Conservation (phyloP, 92 coral and sea anemone species). For the Parazoanthus darwini region DNA sequence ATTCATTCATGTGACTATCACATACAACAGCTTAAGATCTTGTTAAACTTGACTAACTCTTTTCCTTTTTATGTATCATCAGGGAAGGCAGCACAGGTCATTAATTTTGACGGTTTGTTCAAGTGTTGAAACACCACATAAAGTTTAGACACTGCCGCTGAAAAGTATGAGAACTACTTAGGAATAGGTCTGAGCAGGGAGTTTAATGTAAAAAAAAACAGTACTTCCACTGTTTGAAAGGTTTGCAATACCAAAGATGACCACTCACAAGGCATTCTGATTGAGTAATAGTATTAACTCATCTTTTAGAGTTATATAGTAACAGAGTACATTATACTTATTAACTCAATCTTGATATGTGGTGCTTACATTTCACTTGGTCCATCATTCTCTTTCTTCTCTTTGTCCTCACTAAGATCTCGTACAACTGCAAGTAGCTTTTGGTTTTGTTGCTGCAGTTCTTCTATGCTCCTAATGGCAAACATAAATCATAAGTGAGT, state of each 20-base stretch:
- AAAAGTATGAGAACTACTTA: too few species aligned
- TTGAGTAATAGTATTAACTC: not conserved
- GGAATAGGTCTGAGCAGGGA: too few species aligned
- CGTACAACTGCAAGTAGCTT: constrained; percentile 80
- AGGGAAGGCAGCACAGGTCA: too few species aligned
- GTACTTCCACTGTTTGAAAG: too few species aligned
- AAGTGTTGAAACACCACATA: too few species aligned
- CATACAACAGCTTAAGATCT: not conserved
- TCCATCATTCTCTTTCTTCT: constrained; percentile 70
- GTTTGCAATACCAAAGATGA: too few species aligned
- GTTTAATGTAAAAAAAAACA: too few species aligned
- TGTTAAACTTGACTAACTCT: not conserved
- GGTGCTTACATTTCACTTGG: constrained; percentile 49
- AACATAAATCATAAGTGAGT: not conserved
- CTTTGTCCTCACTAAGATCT: constrained; percentile 94
- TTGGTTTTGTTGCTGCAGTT: constrained; percentile 96
- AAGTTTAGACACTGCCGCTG: too few species aligned
- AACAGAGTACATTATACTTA: not conserved
- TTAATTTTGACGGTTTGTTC: too few species aligned
- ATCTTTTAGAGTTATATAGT: not conserved
- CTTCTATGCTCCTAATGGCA: constrained; percentile 78
- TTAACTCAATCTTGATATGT: not conserved
- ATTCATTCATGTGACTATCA: too few species aligned
- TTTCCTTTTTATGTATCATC: too few species aligned
- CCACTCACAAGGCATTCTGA: too few species aligned